These are phyloP conservation scores for Thera obeliscata DNA, from an alignment of 2,888 invertebrate genomes.

Conservation along the genomic window DNA sequence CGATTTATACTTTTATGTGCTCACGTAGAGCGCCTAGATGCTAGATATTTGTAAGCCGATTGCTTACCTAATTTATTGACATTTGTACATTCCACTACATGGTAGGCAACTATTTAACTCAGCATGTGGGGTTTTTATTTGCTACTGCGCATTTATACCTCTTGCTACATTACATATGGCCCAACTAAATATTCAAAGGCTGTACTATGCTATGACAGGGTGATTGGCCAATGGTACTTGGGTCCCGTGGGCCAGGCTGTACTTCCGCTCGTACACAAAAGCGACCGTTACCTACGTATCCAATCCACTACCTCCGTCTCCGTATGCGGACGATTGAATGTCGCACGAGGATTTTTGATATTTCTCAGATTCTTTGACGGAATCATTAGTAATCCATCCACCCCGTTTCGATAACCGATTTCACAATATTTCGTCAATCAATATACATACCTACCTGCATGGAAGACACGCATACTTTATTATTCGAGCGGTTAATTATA, in stretches of 20 bases:
- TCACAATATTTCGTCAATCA: slow-evolving; percentile 6
- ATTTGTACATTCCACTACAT: too few relatives aligned
- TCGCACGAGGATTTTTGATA: background rate
- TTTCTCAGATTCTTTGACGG: slow-evolving; percentile 7
- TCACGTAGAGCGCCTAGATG: background rate
- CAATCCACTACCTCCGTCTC: slow-evolving; percentile 3
- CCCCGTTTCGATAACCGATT: background rate
- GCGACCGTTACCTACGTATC: background rate
- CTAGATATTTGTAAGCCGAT: slow-evolving; percentile 4
- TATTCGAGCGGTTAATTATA: too few relatives aligned
- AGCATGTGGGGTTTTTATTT: too few relatives aligned
- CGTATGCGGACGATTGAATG: slow-evolving; percentile 3
- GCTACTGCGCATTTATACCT: too few relatives aligned
- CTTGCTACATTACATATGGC: too few relatives aligned
- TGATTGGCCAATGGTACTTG: slow-evolving; percentile 23
- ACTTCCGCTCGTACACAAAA: slow-evolving; percentile 25
- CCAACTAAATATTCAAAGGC: slow-evolving; percentile 17
- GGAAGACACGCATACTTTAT: too few relatives aligned
- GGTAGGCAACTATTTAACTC: too few relatives aligned
- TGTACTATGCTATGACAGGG: slow-evolving; percentile 9
- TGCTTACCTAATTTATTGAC: background rate
- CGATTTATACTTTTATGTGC: slow-evolving; percentile 13
- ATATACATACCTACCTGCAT: background rate
- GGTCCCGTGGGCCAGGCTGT: slow-evolving; percentile 12
- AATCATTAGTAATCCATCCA: slow-evolving; percentile 3